Evolutionary conservation across 1,140 invertebrate genomes (phyloP), one percentile per base, ranked within the genome.

Genomic region (Achatina immaculata): DNA sequence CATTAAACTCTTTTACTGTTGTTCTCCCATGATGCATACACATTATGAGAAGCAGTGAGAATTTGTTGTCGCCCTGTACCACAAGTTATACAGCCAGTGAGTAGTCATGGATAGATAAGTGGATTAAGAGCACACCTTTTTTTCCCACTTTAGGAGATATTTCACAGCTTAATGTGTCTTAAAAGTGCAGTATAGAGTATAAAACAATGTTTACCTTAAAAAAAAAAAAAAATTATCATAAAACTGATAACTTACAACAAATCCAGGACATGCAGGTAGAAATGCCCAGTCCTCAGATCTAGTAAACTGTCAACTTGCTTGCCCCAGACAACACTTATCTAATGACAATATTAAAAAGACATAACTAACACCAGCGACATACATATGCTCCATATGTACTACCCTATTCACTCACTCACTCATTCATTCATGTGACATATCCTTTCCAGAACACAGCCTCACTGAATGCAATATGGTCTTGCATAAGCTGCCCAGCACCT

Each of bases 251-350:
- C 72, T 74, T 51, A 74, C 72, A 74, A 24, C 45, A 74, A 36
- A 34, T n/a, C 31, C 21, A 74, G 42, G 28, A 74, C 72, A 51
- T 74, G 72, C 4, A 74, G 7, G 45, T 74, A 74, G 31, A 71
- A 71, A 71, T 42, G 68, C 2, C 68, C 68, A 71, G 6, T 71
- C 19, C 24, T 71, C n/a, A 71, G 40, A n/a, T 71, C 68, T 31
- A 45, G 19, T 9, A 71, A 19, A 19, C 4, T 21, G 38, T 42
- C 21, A 21, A 71, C 42, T 42, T 21, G 6, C 38, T 71, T 19
- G 2, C 68, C 36, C 1, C 2, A 62, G 28, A 62, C 31, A 28
- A 28, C 58, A 31, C 4, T 62, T 62, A 62, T 62, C 58, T 62
- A 34, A 31, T 28, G 16, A 2, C 7, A 55, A 2, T 14, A 55